Evolutionary conservation across 2,888 invertebrate species (phyloP), one percentile per base, ranked within the genome.

Genomic region (Trisateles emortualis): DNA sequence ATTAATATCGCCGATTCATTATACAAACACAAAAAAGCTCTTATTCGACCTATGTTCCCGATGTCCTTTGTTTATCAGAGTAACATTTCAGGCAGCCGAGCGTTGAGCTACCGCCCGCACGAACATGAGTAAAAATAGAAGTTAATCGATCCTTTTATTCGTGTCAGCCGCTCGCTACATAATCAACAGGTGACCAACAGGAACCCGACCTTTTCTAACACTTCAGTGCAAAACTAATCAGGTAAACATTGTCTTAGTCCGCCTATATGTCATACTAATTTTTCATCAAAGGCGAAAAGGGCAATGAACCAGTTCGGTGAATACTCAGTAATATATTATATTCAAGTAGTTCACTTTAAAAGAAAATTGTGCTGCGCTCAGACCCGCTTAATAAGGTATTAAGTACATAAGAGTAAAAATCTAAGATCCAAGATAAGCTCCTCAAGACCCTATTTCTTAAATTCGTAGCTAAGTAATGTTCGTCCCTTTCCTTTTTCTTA

Each of bases 111-210:
- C 65, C 76, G 77, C 70, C 75, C 74, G 65, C 68, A 80, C 81
- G 76, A 81, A 79, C 80, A 78, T 68, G 84, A 75, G 81, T 91
- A 91, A 88, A 92, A 91, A 92, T 92, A 92, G 92, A 90, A 86
- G 81, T 81, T 86, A 88, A 92, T 92, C 92, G 92, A 92, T 92
- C 84, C 84, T 81, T 83, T 87, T 87, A 90, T 88, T 85, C 80
- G 87, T 88, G 91, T 90, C 90, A 90, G 81, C 83, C 83, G 83
- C 70, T 84, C 77, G 76, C 80, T 79, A 83, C 76, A 76, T 79
- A 75, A 79, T 78, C 79, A 70, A 66, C 70, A 69, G 64, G 72
- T 72, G 54, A 43, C 52, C 50, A 52, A 52, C 59, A 61, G 66
- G 59, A 69, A 60, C 70, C 47, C 65, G 59, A 69, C 72, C 69